Conservation (phyloP, 2,113 vertebrate species). For the Laterallus jamaicensis region DNA sequence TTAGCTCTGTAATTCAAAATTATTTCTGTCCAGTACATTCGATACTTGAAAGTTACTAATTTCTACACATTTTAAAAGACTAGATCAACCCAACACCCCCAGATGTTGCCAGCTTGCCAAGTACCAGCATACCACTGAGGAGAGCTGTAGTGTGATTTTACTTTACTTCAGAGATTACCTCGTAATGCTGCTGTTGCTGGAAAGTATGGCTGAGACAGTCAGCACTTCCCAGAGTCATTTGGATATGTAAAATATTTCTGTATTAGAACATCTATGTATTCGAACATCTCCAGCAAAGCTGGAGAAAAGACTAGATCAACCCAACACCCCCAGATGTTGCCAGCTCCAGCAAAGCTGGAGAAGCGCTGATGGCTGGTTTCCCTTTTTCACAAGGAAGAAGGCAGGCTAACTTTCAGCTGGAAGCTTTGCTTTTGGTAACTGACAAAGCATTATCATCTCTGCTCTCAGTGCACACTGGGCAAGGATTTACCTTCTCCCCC, state of each 20-base stretch:
- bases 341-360: background rate
- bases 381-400: background rate
- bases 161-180: background rate
- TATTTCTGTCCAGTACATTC: background rate
- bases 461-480: background rate
- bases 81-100: rapidly evolving
- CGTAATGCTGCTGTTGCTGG: background rate
- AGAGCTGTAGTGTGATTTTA: background rate
- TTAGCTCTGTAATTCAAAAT: background rate
- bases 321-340: too few relatives aligned
- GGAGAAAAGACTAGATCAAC: too few relatives aligned
- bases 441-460: background rate
- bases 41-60: background rate
- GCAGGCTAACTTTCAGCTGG: background rate
- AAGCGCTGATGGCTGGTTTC: background rate
- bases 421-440: background rate
- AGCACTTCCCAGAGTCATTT: background rate
- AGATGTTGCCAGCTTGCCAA: background rate
- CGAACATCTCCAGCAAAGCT: background rate
- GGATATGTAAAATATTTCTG: background rate
- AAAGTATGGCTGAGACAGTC: background rate
- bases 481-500: background rate
- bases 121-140: background rate
- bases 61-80: background rate
- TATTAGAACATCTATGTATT: background rate